Evolutionary conservation across 2,888 invertebrate genomes (phyloP), one percentile per base, ranked within the genome.

Genomic region (Phengaris alcon): DNA sequence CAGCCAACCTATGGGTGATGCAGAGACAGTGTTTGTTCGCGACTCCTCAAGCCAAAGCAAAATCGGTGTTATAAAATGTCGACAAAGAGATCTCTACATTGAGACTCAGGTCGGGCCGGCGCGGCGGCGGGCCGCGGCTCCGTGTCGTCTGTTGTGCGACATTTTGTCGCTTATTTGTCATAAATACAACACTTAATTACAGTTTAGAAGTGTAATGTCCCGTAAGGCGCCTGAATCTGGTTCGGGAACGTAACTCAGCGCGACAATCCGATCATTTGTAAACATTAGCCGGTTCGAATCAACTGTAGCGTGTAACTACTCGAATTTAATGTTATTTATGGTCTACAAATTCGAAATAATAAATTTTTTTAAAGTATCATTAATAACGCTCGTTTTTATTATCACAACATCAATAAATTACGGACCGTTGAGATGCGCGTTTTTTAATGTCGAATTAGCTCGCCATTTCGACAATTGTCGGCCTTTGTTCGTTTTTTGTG

Each of bases 381-480:
- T 91, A 92, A 90, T 90, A 89, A 87, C 84, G 87, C 80, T 80
- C 77, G 52, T 54, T 72, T 84, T 84, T 86, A 85, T 84, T 84
- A 87, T 87, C 86, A 88, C 85, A 90, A 91, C 90, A 90, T 89
- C 90, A 81, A 93, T 92, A 92, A 91, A 93, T 92, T 90, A 91
- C 84, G 82, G 85, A 89, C 90, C 91, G 91, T 90, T 88, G 88
- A 88, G 88, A 88, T 88, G 88, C 90, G 91, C 91, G 87, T 89
- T 90, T 90, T 90, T 88, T 85, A 89, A 90, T 89, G 90, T 91
- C 92, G 91, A 90, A 92, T 93, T 91, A 91, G 90, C 83, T 88
- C 84, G 88, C 89, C 90, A 89, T 91, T 86, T 87, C 82, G 84
- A 82, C 84, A 83, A 88, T 87, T 87, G 89, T 88, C 86, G 83